A percentile compares a stretch with the other conserved stretches of the same genome.
Evolutionary conservation across 64 coral and sea anemone species (phyloP).

Genomic region (Astreopora myriophthalma): DNA sequence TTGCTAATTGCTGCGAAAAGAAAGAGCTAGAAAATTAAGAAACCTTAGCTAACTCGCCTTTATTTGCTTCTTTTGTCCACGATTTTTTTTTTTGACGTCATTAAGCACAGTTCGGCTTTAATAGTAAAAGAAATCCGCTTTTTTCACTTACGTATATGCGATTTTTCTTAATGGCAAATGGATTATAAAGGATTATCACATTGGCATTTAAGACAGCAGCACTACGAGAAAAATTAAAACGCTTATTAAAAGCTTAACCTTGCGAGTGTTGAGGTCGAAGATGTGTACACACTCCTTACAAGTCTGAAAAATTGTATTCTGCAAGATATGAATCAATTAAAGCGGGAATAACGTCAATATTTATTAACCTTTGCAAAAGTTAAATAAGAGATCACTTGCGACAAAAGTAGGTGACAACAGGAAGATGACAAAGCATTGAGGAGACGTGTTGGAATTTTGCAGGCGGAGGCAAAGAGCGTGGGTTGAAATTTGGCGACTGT

Average conservation of each 20-base stretch:
- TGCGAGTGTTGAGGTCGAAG: not conserved
- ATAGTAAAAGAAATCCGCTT: not conserved
- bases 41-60: no score
- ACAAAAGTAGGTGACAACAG: not conserved
- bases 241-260: conserved; percentile 31
- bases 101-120: not conserved
- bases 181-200: not conserved
- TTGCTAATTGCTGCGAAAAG: not conserved
- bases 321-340: not conserved
- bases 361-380: not conserved
- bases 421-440: not conserved
- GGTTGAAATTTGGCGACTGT: no score
- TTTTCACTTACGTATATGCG: not conserved
- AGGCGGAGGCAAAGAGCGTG: no score
- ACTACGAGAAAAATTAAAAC: not conserved
- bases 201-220: not conserved
- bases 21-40: not conserved
- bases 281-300: not conserved
- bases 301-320: not conserved
- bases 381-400: not conserved
- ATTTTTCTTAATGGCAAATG: not conserved
- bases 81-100: not conserved
- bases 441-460: not conserved
- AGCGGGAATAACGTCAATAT: not conserved
- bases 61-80: not conserved